Evolutionary conservation across 2,888 invertebrate genomes (phyloP).

Genomic region (Neoascia interrupta): DNA sequence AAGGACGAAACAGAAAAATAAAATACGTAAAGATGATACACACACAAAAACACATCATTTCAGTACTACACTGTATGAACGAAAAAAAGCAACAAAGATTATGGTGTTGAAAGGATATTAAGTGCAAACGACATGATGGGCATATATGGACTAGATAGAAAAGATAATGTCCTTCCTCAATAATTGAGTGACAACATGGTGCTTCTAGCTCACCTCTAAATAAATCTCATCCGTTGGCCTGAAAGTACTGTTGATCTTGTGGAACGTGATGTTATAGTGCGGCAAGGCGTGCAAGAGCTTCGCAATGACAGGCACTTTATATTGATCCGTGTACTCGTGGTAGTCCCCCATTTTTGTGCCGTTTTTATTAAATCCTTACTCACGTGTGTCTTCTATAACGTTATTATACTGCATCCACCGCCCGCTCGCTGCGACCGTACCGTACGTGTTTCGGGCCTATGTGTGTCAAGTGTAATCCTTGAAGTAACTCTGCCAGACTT

Average conservation of each 20-base stretch:
- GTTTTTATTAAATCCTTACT: constrained; percentile 7
- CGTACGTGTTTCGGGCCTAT: constrained; percentile 36
- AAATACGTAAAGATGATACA: background rate
- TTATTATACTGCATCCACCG: constrained; percentile 31
- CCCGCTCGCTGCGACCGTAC: constrained; percentile 48
- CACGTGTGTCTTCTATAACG: constrained; percentile 20
- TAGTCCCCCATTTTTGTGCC: constrained; percentile 76
- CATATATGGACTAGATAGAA: constrained; percentile 4
- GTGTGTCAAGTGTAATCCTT: constrained; percentile 70
- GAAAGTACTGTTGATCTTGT: constrained; percentile 94
- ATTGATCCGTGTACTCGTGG: constrained; percentile 84
- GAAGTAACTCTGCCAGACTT: constrained; percentile 67
- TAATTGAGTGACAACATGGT: background rate
- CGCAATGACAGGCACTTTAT: constrained; percentile 91
- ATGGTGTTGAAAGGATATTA: constrained; percentile 13
- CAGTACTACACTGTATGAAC: too few species aligned
- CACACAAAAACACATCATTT: too few species aligned
- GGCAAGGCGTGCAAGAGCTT: constrained; percentile 93
- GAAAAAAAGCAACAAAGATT: constrained; percentile 1
- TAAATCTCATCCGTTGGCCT: constrained; percentile 93
- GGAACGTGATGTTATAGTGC: constrained; percentile 94
- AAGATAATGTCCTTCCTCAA: constrained; percentile 38
- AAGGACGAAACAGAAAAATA: constrained; percentile 6
- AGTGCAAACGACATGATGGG: constrained; percentile 21
- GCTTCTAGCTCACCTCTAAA: constrained; percentile 85